Evolutionary conservation across 64 coral and sea anemone genomes (phyloP), one percentile per base, ranked within the genome.

Genomic region (Montipora efflorescens): DNA sequence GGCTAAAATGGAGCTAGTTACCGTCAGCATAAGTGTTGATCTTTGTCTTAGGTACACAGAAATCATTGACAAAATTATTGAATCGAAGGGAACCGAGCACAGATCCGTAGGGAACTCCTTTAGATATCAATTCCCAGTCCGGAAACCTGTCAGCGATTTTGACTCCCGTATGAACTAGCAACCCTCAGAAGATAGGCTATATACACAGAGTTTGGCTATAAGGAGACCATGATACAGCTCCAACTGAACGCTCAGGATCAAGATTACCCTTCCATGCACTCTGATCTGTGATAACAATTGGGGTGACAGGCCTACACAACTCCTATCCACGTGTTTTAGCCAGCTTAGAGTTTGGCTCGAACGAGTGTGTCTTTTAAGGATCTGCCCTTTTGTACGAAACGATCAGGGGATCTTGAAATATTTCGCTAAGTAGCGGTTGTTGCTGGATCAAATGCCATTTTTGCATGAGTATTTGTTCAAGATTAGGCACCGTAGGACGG

Each of bases 1-100:
- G 91, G 23, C 82, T 87, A 12, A 87, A 87, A 36, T 92, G 81
- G 55, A 92, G 81, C 81, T 92, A 74, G 47, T 92, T 86, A 36
- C 79, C 52, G 47, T 87, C 81, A 64, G 58, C 80, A 84, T 91
- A 91, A 23, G 67, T 52, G 23, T 84, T 84, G 22, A 84, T 12
- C 18, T 58, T 10, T 84, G 62, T 82, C 47, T 28, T 82, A 73
- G 90, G 82, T 48, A 15, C 22, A 81, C 76, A 80, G 7, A 66
- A 19, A 50, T 78, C 44, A 5, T 78, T 21, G 76, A 78, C 46
- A 14, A 0, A 78, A 23, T 23, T n/a, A 78, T 78, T 78, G 10
- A 78, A 78, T 15, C 16, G 15, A 48, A 78, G 76, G 7, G 76
- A 28, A 19, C 1, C 45, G 6, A 16, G 52, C 10, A 64, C 0